Evolutionary conservation across 2,888 invertebrate species (phyloP).

Genomic region (Onthophagus sagittarius): DNA sequence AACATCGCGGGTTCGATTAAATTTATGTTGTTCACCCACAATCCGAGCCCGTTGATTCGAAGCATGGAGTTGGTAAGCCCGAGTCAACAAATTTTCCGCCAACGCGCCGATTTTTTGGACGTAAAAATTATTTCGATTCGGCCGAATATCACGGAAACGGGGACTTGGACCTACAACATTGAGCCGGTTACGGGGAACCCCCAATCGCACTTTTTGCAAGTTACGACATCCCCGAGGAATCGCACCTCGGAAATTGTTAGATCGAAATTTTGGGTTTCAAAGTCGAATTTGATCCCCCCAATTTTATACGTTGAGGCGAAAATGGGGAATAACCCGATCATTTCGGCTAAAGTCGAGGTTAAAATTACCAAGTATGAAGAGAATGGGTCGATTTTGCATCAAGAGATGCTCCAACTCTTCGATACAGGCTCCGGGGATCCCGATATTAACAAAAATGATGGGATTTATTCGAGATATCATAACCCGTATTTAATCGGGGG

Average conservation of each 20-base stretch:
- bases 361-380: conserved; percentile 45
- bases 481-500: conserved; percentile 50
- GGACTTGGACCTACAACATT: conserved; percentile 58
- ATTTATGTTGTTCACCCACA: conserved; percentile 54
- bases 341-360: conserved; percentile 57
- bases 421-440: conserved; percentile 63
- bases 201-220: conserved; percentile 59
- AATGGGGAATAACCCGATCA: conserved; percentile 54
- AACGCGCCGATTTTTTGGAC: conserved; percentile 50
- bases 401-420: conserved; percentile 49
- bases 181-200: conserved; percentile 56
- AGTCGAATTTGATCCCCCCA: conserved; percentile 45
- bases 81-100: conserved; percentile 48
- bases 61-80: conserved; percentile 52
- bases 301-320: conserved; percentile 55
- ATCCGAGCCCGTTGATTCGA: conserved; percentile 53
- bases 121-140: conserved; percentile 53
- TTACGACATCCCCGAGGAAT: conserved; percentile 54
- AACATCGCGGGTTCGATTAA: conserved; percentile 52
- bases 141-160: conserved; percentile 54
- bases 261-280: conserved; percentile 51
- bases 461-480: conserved; percentile 62
- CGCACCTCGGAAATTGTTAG: conserved; percentile 47
- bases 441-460: conserved; percentile 61
- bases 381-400: conserved; percentile 42